These are phyloP conservation scores for Eledona agricola DNA, from an alignment of 2,888 invertebrate genomes.

Conservation along the genomic window DNA sequence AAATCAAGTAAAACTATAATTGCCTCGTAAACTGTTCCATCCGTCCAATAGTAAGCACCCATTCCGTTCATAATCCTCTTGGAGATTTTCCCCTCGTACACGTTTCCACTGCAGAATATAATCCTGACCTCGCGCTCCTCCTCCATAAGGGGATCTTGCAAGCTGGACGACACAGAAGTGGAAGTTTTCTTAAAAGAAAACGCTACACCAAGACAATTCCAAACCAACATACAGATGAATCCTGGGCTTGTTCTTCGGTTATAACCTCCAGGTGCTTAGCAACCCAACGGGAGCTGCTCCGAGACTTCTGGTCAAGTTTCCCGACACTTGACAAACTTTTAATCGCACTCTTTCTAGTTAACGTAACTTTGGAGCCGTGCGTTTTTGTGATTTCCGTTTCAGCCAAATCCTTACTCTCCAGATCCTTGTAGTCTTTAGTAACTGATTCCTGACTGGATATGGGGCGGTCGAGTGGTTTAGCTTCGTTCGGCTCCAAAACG, in stretches of 20 bases:
- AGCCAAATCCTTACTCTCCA: conserved; percentile 36
- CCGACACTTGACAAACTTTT: background rate
- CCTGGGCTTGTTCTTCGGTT: conserved; percentile 3
- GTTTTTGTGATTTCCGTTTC: conserved; percentile 23
- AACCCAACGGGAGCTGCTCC: background rate
- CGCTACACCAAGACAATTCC: background rate
- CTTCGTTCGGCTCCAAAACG: background rate
- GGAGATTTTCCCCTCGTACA: conserved; percentile 66
- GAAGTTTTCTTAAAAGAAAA: conserved; percentile 12
- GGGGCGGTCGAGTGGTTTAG: background rate
- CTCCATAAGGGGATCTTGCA: conserved; percentile 9
- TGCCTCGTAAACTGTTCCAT: conserved; percentile 67
- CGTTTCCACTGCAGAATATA: conserved; percentile 67
- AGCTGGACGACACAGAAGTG: background rate
- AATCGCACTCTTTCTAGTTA: conserved; percentile 16
- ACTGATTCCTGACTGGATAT: background rate
- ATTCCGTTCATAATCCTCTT: conserved; percentile 68
- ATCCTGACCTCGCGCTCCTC: conserved; percentile 58
- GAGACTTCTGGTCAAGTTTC: background rate
- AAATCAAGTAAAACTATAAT: conserved; percentile 8
- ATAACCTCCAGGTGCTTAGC: conserved; percentile 6
- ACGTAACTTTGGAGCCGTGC: conserved; percentile 36
- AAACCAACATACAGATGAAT: conserved; percentile 6
- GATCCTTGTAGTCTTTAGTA: conserved; percentile 39
- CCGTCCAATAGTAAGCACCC: conserved; percentile 68